Conservation (phyloP, 92 coral and sea anemone genomes). For the Epizoanthus stellaris region DNA sequence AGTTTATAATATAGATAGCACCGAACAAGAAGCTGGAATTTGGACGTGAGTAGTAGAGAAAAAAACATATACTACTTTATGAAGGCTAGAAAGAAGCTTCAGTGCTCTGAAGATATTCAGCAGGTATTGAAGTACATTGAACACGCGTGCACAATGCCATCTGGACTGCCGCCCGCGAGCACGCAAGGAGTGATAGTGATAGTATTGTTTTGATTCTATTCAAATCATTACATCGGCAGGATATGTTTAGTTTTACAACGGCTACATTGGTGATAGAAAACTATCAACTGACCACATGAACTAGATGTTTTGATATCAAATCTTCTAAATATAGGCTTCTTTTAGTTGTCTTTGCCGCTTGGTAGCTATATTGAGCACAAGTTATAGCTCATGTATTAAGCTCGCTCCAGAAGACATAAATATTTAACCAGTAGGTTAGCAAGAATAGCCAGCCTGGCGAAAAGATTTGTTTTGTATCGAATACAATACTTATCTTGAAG, state of each 20-base stretch:
- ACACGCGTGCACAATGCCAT: slow-evolving; percentile 18
- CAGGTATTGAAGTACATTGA: not conserved
- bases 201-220: not conserved
- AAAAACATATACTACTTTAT: not conserved
- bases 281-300: not conserved
- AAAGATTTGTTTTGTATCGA: not conserved
- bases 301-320: not conserved
- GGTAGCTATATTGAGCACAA: not conserved
- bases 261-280: not conserved
- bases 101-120: not conserved
- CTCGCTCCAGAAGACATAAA: slow-evolving; percentile 25
- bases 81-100: not conserved
- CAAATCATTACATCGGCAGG: slow-evolving; percentile 10
- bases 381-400: not conserved
- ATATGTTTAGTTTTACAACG: not conserved
- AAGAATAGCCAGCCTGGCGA: not conserved
- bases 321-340: not conserved
- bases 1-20: not conserved
- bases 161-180: not conserved
- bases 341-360: not conserved
- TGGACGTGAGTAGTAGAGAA: not conserved
- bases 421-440: slow-evolving; percentile 9
- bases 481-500: slow-evolving; percentile 12
- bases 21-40: not conserved
- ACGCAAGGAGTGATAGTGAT: not conserved